phyloP scores from a whole-genome alignment of 2,888 invertebrate genomes.

The Drosophila antonietae region DNA sequence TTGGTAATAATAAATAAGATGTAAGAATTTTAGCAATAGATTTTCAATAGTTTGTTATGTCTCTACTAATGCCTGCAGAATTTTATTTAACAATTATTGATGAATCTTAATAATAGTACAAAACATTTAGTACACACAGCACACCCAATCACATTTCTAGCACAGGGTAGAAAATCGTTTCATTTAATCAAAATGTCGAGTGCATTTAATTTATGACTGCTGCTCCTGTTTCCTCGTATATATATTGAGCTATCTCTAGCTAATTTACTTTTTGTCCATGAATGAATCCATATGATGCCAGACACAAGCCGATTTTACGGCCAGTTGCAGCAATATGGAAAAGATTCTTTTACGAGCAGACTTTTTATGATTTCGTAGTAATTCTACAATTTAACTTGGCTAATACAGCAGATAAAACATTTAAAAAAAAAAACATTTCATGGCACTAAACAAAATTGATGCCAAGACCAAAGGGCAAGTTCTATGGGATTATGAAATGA shows the following conservation, averaged over 20 bases:
- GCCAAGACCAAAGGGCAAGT: conserved; percentile 44
- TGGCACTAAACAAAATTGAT: conserved; percentile 27
- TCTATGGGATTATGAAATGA: conserved; percentile 42
- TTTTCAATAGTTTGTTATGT: too few relatives aligned
- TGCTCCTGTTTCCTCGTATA: conserved; percentile 49
- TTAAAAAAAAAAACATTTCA: conserved; percentile 37
- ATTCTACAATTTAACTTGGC: conserved; percentile 34
- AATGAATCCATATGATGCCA: conserved; percentile 31
- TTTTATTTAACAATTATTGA: too few relatives aligned
- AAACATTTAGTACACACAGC: neutral
- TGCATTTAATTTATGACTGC: conserved; percentile 66
- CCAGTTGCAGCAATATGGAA: conserved; percentile 24
- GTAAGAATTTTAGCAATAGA: too few relatives aligned
- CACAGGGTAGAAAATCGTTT: conserved; percentile 24
- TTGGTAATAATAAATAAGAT: too few relatives aligned
- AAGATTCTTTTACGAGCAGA: conserved; percentile 22
- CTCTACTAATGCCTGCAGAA: too few relatives aligned
- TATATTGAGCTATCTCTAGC: conserved; percentile 27
- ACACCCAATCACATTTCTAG: neutral
- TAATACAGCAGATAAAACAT: conserved; percentile 33
- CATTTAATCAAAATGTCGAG: conserved; percentile 55
- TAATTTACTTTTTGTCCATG: conserved; percentile 33
- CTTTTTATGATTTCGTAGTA: conserved; percentile 17
- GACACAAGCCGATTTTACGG: conserved; percentile 35
- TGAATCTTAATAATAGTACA: too few relatives aligned